Percentiles rank a stretch among this genome's conserved stretches.
phyloP scores from a whole-genome alignment of 2,113 vertebrate genomes.

The Neodon shergylaensis region DNA sequence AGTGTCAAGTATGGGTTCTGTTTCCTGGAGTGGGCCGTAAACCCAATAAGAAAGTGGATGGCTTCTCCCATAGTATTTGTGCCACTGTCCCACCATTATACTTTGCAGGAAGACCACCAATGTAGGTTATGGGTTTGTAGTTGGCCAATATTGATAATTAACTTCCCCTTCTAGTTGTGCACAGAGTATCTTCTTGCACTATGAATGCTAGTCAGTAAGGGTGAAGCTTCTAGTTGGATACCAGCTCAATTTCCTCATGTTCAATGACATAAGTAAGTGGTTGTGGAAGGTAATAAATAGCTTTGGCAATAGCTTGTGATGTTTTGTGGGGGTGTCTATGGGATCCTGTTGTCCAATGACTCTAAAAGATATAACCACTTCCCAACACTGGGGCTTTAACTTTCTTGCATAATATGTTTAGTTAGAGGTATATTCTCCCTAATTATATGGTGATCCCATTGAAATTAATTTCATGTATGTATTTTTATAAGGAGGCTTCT shows the following conservation, averaged over 20 bases:
- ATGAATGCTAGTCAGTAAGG: not conserved
- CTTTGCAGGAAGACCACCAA: not conserved
- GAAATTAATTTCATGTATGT: not conserved
- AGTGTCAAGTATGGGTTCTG: not conserved
- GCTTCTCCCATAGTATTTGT: not conserved
- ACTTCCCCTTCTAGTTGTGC: not conserved
- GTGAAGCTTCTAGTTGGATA: not conserved
- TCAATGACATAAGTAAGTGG: not conserved
- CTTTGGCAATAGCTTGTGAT: not conserved
- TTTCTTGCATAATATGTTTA: not conserved
- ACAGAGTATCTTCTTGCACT: not conserved
- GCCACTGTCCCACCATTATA: not conserved
- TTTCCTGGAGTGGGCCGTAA: not conserved
- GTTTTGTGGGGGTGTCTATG: not conserved
- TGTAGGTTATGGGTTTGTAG: not conserved
- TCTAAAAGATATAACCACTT: not conserved
- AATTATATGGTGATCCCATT: not conserved
- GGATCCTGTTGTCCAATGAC: not conserved
- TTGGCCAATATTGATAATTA: not conserved
- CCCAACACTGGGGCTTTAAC: not conserved
- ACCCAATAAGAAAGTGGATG: not conserved
- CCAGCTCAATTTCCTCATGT: not conserved
- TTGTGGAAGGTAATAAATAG: not conserved
- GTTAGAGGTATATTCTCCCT: not conserved
- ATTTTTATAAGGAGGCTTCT: not conserved